Percentiles rank a stretch among this genome's conserved stretches.
Evolutionary conservation across 1,140 invertebrate species (phyloP).

Genomic region (Mamestra configurata): DNA sequence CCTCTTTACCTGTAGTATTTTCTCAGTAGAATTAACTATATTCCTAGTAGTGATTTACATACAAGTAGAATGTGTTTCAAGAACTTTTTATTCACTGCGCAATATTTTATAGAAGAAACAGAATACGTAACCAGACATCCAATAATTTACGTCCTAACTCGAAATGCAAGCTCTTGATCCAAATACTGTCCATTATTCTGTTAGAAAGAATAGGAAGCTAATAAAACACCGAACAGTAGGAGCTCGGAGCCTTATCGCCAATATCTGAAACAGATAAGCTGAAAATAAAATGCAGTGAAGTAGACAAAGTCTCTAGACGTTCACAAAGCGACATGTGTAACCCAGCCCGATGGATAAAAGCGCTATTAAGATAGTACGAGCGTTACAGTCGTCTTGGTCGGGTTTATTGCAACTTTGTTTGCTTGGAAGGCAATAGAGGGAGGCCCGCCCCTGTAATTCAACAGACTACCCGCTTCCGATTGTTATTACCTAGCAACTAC

Average conservation of each 20-base stretch:
- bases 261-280: constrained; percentile 61
- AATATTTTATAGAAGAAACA: background rate
- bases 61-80: background rate
- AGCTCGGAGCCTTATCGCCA: constrained; percentile 43
- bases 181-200: constrained; percentile 10
- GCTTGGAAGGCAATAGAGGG: constrained; percentile 73
- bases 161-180: constrained; percentile 18
- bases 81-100: constrained; percentile 1
- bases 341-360: constrained; percentile 69
- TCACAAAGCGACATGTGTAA: constrained; percentile 72
- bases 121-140: background rate
- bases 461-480: constrained; percentile 72
- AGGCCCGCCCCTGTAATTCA: constrained; percentile 67
- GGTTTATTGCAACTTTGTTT: constrained; percentile 84
- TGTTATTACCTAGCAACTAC: constrained; percentile 70
- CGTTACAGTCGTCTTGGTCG: constrained; percentile 65
- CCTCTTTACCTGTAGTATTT: too few relatives aligned
- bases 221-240: constrained; percentile 27
- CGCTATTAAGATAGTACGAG: constrained; percentile 71
- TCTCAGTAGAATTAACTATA: background rate
- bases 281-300: constrained; percentile 66
- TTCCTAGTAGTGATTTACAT: background rate
- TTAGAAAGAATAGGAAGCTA: constrained; percentile 32
- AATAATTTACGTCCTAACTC: constrained; percentile 12
- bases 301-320: constrained; percentile 56